A percentile compares a stretch with the other conserved stretches of the same genome.
Evolutionary conservation across 2,888 invertebrate species (phyloP).

Genomic region (Eupithecia abbreviata): DNA sequence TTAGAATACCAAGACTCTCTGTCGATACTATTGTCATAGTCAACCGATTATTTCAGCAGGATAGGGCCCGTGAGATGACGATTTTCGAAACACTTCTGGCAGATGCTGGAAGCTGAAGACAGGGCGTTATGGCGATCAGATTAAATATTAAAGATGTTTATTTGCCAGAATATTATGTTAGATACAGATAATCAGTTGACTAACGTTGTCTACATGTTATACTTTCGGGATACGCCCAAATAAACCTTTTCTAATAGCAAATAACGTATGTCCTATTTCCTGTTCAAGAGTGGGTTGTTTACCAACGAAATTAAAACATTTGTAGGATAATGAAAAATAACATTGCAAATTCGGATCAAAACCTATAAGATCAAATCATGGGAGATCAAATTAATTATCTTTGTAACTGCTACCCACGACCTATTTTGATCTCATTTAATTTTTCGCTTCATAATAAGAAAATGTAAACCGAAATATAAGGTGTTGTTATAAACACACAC

Average conservation of each 20-base stretch:
- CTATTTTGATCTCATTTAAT: not conserved
- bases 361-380: no score
- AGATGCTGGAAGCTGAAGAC: not conserved
- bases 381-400: no score
- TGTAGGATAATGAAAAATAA: not conserved
- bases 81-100: no score
- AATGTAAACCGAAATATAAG: no score
- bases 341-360: not conserved
- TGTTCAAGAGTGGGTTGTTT: not conserved
- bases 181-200: no score
- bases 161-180: no score
- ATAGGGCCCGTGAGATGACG: no score
- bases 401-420: no score
- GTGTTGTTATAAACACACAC: no score
- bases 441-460: not conserved
- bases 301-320: not conserved
- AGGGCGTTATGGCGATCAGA: not conserved
- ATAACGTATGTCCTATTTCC: not conserved
- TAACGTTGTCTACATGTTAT: not conserved
- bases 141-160: no score
- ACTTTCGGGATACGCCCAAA: not conserved
- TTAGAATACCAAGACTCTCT: not conserved
- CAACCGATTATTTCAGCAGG: not conserved
- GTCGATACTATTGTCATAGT: not conserved
- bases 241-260: not conserved